Evolutionary conservation across 2,113 vertebrate genomes (phyloP).

Genomic region (Papio anubis): DNA sequence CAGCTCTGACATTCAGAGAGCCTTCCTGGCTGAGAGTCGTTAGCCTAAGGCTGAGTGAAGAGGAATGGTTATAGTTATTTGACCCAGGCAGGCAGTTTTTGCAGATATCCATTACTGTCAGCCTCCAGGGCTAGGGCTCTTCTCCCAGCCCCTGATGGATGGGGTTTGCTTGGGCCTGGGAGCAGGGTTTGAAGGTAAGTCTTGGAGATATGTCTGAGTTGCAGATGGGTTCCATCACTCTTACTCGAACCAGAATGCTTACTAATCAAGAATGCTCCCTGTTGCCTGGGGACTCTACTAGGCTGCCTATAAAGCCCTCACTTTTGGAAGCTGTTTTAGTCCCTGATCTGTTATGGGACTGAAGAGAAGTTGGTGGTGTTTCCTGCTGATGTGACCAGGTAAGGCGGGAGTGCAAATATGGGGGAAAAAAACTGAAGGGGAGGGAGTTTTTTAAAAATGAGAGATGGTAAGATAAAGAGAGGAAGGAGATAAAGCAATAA

Average conservation of each 20-base stretch:
- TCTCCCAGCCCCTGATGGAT: conserved; percentile 47
- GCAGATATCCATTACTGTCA: conserved; percentile 32
- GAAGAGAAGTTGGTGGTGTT: conserved; percentile 36
- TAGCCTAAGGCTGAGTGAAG: conserved; percentile 31
- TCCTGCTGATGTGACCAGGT: conserved; percentile 48
- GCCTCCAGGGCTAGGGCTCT: conserved; percentile 35
- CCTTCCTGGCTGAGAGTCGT: not conserved
- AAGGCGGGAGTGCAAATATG: not conserved
- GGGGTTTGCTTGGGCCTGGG: not conserved
- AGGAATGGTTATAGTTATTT: conserved; percentile 24
- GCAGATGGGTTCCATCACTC: conserved; percentile 24
- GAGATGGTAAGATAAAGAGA: not conserved
- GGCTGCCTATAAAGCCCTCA: conserved; percentile 50
- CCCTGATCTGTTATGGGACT: not conserved
- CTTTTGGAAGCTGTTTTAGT: not conserved
- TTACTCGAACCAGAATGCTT: not conserved
- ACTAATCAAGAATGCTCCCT: conserved; percentile 18
- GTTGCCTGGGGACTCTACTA: conserved; percentile 13
- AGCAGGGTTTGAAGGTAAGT: conserved; percentile 13
- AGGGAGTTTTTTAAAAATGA: not conserved
- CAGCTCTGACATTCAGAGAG: not conserved
- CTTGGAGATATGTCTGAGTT: not conserved
- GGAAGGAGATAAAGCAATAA: not conserved
- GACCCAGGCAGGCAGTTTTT: conserved; percentile 7
- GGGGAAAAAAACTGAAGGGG: not conserved